Evolutionary conservation across 2,888 invertebrate genomes (phyloP), one percentile per base, ranked within the genome.

Genomic region (Rhopalosiphum nymphaeae): DNA sequence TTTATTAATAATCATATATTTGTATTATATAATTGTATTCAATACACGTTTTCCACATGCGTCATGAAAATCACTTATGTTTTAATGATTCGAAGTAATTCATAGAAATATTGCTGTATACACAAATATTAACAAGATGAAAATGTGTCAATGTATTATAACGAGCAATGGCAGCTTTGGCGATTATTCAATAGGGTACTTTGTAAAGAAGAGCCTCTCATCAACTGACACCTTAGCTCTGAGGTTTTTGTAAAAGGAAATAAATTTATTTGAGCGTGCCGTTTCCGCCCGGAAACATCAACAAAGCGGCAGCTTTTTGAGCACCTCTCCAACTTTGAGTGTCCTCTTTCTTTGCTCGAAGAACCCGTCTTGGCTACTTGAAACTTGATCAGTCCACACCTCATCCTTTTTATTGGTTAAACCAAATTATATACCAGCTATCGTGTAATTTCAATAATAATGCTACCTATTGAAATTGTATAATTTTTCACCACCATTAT

Each of bases 151-250:
- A 94, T 90, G 90, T 93, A 86, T 86, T 86, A 86, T 94, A 94
- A 94, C 89, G 89, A 94, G 89, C 89, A 90, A 94, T 84, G 90
- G 86, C 42, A 94, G 57, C 93, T 90, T 86, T 90, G 86, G 42
- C 93, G 90, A 94, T 94, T 90, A 94, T 94, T 94, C 93, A 94
- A 94, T 90, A 94, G 90, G 93, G 93, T 94, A 94, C 93, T 94
- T 94, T 90, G 57, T 86, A 67, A 94, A 94, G 93, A 91, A 90
- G 93, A 90, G 93, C 49, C 93, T 94, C 93, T 94, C 93, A 94
- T 94, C 93, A 94, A 94, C 93, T 90, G 93, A 94, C 93, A 94
- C 93, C 93, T 94, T 94, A 90, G 90, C 86, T 67, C 89, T 90
- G 93, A 90, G 93, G 93, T 94, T 94, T 94, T 90, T 90, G 86